Evolutionary conservation across 2,888 invertebrate species (phyloP).

Genomic region (Nomada goodeniana): DNA sequence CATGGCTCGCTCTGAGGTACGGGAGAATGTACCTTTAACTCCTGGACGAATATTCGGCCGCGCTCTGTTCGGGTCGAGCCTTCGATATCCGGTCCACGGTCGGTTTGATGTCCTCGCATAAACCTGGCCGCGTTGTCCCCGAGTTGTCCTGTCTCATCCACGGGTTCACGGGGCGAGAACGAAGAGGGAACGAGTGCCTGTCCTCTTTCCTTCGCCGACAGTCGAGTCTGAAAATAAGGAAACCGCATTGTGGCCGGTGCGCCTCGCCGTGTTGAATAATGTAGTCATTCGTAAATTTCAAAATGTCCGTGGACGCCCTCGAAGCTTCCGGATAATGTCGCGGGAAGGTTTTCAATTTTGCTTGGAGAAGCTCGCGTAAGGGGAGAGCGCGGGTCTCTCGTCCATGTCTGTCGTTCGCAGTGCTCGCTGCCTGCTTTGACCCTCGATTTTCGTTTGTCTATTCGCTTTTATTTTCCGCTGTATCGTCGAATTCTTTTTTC

Average conservation of each 20-base stretch:
- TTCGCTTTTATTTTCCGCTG: not conserved
- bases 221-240: conserved; percentile 30
- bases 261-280: conserved; percentile 49
- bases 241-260: conserved; percentile 27
- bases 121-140: conserved; percentile 58
- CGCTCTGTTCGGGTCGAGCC: conserved; percentile 52
- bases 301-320: conserved; percentile 1
- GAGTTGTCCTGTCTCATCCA: not conserved
- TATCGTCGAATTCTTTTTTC: not conserved
- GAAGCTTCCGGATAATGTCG: conserved; percentile 55
- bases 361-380: not conserved
- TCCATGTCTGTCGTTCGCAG: conserved; percentile 1
- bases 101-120: conserved; percentile 72
- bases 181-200: conserved; percentile 12
- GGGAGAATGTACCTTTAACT: conserved; percentile 44
- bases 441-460: not conserved
- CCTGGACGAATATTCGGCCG: conserved; percentile 20
- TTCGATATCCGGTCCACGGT: conserved; percentile 69
- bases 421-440: conserved; percentile 11
- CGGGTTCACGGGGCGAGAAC: not conserved
- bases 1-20: conserved; percentile 50
- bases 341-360: conserved; percentile 18
- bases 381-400: not conserved
- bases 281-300: conserved; percentile 54
- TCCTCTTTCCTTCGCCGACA: conserved; percentile 1